Evolutionary conservation across 2,797 vertebrate genomes (phyloP), one percentile per base, ranked within the genome.

Genomic region (Typhlichthys subterraneus): DNA sequence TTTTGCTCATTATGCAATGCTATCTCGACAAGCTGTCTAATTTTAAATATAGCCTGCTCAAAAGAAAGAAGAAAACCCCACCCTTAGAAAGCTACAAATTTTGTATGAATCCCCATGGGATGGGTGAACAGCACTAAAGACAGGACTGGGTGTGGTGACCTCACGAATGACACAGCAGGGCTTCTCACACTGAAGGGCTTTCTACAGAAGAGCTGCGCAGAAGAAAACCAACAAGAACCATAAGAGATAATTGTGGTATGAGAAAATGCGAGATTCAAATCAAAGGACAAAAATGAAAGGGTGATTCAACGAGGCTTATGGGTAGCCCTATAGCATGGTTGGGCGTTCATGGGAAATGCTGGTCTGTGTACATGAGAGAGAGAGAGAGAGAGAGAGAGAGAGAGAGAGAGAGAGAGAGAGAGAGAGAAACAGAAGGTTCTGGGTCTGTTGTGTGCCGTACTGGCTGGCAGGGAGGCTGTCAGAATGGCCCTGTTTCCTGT

Each of bases 401-500:
- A 13, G 23, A 3, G 17, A 23, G 53, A 23, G 53, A 10, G 12
- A 4, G 12, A 23, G 66, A 73, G 42, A 67, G 33, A 65, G 77
- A 75, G 80, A 48, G 67, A 55, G 69, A 29, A 73, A 87, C 87
- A 86, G 84, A 90, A 88, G 79, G 86, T 83, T 88, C 85, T 61
- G 75, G 83, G 83, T 83, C 88, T 89, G 85, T 81, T 89, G 87
- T 91, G 86, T 89, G 87, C 83, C 81, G 81, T 77, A 87, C 83
- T 77, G 85, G 87, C 87, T 89, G 88, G 87, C 87, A 87, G 85
- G 86, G 86, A 86, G 85, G 81, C 82, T 88, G 86, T 87, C 88
- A 88, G 86, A 91, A 90, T 91, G 91, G 89, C 91, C 91, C 89
- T 91, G 85, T 93, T 92, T 93, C 88, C 91, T 92, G 89, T 87